Evolutionary conservation across 2,797 vertebrate genomes (phyloP).

Genomic region (Cyclopterus lumpus): DNA sequence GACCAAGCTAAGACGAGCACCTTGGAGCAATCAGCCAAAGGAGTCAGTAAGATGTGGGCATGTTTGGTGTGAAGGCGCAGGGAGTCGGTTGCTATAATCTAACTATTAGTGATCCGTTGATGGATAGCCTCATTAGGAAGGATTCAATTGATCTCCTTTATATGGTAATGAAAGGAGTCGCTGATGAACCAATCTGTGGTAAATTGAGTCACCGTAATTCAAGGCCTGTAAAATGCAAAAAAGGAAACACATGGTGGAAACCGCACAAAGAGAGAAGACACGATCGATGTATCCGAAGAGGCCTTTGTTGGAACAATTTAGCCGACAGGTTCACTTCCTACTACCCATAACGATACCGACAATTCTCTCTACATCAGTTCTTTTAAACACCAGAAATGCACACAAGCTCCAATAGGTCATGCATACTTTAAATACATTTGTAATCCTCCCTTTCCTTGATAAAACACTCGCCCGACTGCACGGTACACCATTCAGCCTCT

Average conservation of each 20-base stretch:
- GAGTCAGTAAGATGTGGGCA: conserved; percentile 36
- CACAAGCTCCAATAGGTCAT: neutral
- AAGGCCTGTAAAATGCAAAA: conserved; percentile 29
- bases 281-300: neutral
- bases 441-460: neutral
- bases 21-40: conserved; percentile 51
- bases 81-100: conserved; percentile 50
- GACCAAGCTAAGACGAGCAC: conserved; percentile 60
- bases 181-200: conserved; percentile 54
- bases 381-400: neutral
- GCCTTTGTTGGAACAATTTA: conserved; percentile 18
- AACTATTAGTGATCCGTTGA: conserved; percentile 66
- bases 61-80: conserved; percentile 28
- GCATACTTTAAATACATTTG: neutral
- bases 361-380: neutral
- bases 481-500: neutral
- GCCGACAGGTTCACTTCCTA: neutral
- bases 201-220: conserved; percentile 54
- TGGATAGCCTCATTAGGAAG: conserved; percentile 71
- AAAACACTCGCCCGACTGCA: neutral
- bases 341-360: neutral
- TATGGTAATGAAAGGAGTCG: conserved; percentile 47
- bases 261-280: conserved; percentile 7
- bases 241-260: conserved; percentile 21
- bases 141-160: conserved; percentile 66